Base-by-base conservation (phyloP, 2,797 vertebrate genomes). In the Helarctos malayanus region DNA sequence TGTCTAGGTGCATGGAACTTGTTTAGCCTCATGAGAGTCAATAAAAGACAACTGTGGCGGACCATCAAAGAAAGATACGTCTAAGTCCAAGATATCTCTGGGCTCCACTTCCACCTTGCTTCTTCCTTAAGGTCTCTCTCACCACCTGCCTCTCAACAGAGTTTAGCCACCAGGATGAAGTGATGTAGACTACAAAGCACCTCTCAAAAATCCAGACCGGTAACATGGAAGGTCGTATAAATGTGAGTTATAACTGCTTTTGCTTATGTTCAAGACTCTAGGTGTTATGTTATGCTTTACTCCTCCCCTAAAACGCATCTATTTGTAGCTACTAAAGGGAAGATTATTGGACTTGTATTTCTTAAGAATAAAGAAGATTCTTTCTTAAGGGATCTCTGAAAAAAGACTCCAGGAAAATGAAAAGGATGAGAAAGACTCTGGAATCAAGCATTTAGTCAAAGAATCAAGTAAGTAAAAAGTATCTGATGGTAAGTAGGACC, bases 221-320 rank as follows among this genome's bases (percentile, higher is more conserved):
- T 76, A 59, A 86, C 13, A 86, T 32, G 7, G 19, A 76, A 81
- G 21, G n/a, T 79, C 49, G 7, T 27, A 12, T 35, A 63, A 91
- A 65, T 61, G 32, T 16, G 57, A 86, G 54, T 76, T 79, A 69
- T 5, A 89, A 86, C 89, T 76, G 38, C 5, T 80, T 89, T 56
- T 85, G 45, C 19, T 94, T 95, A 81, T 83, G 63, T 61, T 91
- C 52, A 92, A 88, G 59, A 96, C 6, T 54, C 71, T 63, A 92
- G 38, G 15, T 79, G 80, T 95, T 78, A 35, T 45, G 7, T 5
- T 84, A 5, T 56, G 41, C 32, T 84, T 93, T 91, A 79, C 59
- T 92, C 27, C 6, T 68, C 21, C 59, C 32, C 10, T 85, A 92
- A 93, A 94, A 92, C 11, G 9, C 5, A 65, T 38, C 29, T 86